Evolutionary conservation across 35 echinoderm and acorn worm genomes (phyloP), one percentile per base, ranked within the genome.

Genomic region (Diadema setosum): DNA sequence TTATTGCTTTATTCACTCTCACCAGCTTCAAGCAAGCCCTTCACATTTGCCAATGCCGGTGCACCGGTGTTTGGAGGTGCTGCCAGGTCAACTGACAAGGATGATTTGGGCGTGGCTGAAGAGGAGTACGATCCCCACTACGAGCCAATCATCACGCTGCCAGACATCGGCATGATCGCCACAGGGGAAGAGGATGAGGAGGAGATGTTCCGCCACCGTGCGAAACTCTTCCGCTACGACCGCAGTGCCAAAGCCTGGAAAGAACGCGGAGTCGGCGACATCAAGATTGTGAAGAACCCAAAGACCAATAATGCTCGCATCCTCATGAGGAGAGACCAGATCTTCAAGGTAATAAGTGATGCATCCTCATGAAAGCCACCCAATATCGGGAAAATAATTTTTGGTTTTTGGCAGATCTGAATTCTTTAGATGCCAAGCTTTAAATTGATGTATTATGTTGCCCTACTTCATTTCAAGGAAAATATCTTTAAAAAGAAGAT

Each of bases 61-160:
- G 83, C 90, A 9, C 83, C 42, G 17, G 70, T 92, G 49, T 92
- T 92, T 82, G 84, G 90, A 0, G 52, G 48, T 4, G 74, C 29
- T 30, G 23, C 17, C 15, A 42, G 7, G 12, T 42, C 84, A 15
- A 45, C 75, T 21, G 69, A 49, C 29, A 58, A 90, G 39, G 82
- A 90, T 37, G 82, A 82, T 43, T 58, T 11, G 5, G 59, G 33
- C 5, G 85, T 57, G 8, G 82, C 30, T 16, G 87, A 85, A 6
- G 45, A 81, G 46, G 94, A 96, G 45, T 89, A 91, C 46, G 91
- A 97, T 41, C 91, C 91, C 5, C 95, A 97, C 46, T 97, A 88
- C 39, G 91, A 93, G n/a, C 65, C 94, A 9, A 92, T 96, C 67
- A 45, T 89, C 3, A 48, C 48, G 3, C 82, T 96, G 5, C 94